A percentile compares a stretch with the other conserved stretches of the same genome.
These are phyloP conservation scores for Disparrhopalites patrizii DNA, from an alignment of 2,888 invertebrate genomes.

Conservation along the genomic window DNA sequence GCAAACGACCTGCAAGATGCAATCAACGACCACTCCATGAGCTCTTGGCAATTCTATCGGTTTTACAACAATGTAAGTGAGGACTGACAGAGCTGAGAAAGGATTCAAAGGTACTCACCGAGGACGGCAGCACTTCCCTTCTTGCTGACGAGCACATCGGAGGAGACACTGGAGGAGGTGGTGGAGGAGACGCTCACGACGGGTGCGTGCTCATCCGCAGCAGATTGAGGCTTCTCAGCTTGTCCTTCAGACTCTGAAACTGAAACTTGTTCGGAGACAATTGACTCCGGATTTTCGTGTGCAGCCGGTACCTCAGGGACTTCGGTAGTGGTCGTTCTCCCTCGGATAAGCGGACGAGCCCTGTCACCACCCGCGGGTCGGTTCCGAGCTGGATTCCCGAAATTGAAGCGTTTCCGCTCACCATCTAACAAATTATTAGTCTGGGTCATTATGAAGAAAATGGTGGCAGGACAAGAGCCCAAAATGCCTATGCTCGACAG, in stretches of 20 bases:
- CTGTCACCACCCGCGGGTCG: constrained; percentile 1
- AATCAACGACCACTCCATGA: too few species aligned
- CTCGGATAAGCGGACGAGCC: constrained; percentile 13
- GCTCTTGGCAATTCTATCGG: neutral
- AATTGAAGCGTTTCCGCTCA: constrained; percentile 26
- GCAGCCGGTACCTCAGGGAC: constrained; percentile 3
- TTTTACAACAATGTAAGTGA: neutral
- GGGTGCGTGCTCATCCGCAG: neutral
- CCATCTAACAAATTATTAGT: constrained; percentile 1
- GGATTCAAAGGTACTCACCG: constrained; percentile 21
- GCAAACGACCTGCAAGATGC: constrained; percentile 37
- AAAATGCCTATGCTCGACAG: neutral
- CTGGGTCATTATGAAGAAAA: neutral
- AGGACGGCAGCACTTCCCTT: constrained; percentile 41
- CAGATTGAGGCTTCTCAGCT: constrained; percentile 22
- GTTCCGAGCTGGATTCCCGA: constrained; percentile 21
- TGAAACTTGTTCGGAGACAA: constrained; percentile 25
- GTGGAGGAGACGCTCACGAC: constrained; percentile 19
- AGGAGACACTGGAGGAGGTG: constrained; percentile 23
- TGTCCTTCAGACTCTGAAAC: constrained; percentile 18
- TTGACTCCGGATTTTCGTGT: constrained; percentile 21
- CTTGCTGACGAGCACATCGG: constrained; percentile 26
- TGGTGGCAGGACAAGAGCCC: neutral
- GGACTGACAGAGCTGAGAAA: neutral
- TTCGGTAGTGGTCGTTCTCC: constrained; percentile 20